A percentile compares a stretch with the other conserved stretches of the same genome.
These are phyloP conservation scores for Poecile atricapillus DNA, from an alignment of 2,113 vertebrate species.

Conservation along the genomic window DNA sequence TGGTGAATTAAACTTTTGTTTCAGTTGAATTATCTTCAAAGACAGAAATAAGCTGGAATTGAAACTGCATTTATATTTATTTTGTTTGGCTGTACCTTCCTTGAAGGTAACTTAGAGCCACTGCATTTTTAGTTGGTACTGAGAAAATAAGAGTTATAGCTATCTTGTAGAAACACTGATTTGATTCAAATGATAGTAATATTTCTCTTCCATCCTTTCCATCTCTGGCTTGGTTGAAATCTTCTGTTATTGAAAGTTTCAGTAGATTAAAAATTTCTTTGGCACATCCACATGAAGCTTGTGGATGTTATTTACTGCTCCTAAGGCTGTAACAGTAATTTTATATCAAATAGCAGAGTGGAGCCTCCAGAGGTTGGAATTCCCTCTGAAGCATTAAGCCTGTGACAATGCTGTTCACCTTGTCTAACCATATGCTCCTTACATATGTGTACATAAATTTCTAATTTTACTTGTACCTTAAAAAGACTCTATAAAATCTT, in stretches of 20 bases:
- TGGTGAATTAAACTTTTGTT: not conserved
- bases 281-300: not conserved
- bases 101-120: not conserved
- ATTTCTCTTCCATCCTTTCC: not conserved
- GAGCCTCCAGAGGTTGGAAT: not conserved
- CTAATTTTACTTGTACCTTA: not conserved
- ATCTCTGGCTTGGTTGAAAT: not conserved
- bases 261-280: not conserved
- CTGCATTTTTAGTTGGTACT: not conserved
- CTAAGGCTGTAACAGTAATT: not conserved
- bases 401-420: not conserved
- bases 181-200: not conserved
- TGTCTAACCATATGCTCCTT: not conserved
- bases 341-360: not conserved
- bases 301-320: not conserved
- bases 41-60: not conserved
- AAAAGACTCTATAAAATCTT: not conserved
- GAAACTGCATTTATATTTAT: not conserved
- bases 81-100: not conserved
- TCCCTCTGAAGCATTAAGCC: not conserved
- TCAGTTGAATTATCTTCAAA: not conserved
- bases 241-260: not conserved
- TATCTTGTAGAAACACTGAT: not conserved
- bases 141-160: not conserved
- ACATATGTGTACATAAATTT: not conserved